Percentiles rank a stretch among this genome's conserved stretches.
Conservation (phyloP, 2,113 vertebrate genomes). For the Ageneiosus marmoratus region DNA sequence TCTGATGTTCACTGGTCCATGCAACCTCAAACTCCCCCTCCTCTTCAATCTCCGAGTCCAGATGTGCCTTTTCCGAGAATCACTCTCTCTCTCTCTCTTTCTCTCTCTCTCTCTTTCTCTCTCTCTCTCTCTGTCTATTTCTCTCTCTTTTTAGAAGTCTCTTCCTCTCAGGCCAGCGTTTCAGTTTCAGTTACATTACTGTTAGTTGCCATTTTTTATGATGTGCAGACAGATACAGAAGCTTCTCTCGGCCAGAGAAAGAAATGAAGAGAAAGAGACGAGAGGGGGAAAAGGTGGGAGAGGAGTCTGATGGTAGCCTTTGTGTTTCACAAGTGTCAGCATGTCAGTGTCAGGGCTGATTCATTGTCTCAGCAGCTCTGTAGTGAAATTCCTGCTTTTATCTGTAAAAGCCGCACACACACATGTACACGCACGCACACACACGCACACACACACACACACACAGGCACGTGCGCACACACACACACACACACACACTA, state of each 20-base stretch:
- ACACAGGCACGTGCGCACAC: no score
- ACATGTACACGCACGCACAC: no score
- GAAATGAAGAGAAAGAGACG: not conserved
- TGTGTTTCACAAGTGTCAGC: conserved; percentile 44
- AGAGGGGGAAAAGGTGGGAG: not conserved
- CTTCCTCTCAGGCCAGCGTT: not conserved
- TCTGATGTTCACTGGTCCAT: conserved; percentile 40
- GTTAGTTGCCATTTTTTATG: conserved; percentile 21
- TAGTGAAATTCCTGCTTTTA: conserved; percentile 5
- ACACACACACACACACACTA: no score
- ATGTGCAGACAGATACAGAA: not conserved
- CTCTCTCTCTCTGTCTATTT: not conserved
- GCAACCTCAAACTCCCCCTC: conserved; percentile 6
- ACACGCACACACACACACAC: not conserved
- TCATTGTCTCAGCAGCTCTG: conserved; percentile 7
- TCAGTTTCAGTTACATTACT: not conserved
- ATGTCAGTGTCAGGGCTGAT: conserved; percentile 48
- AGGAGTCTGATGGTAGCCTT: conserved; percentile 17
- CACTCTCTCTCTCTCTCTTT: not conserved
- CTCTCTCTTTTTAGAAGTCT: not conserved
- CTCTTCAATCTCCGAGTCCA: conserved; percentile 9
- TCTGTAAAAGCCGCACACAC: not conserved
- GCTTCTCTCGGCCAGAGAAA: not conserved
- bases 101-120: conserved; percentile 7
- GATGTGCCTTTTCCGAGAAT: conserved; percentile 37